These are phyloP conservation scores for Himalopsyche anomala DNA, from an alignment of 2,888 invertebrate species.

Conservation along the genomic window DNA sequence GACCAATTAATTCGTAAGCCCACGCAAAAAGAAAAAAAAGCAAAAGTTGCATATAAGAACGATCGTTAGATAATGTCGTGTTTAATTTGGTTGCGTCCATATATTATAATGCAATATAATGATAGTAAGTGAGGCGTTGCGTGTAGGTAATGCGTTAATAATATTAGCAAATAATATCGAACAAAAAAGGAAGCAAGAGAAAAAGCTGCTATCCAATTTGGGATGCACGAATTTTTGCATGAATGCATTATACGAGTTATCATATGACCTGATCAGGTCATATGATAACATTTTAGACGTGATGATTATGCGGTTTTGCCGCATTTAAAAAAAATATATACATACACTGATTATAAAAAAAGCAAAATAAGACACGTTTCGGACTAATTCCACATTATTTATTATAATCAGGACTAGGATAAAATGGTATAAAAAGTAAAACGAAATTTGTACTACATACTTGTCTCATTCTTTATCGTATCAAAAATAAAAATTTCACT, in stretches of 20 bases:
- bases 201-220: background rate
- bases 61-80: background rate
- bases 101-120: background rate
- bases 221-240: background rate
- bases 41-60: background rate
- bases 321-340: too few species aligned
- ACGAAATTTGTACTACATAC: too few species aligned
- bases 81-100: slow-evolving; percentile 9
- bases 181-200: background rate
- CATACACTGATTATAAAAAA: too few species aligned
- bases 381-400: too few species aligned
- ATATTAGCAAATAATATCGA: slow-evolving; percentile 17
- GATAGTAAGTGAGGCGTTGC: background rate
- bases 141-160: background rate
- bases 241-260: background rate
- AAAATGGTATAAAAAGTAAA: too few species aligned
- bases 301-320: too few species aligned
- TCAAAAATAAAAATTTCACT: too few species aligned
- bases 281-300: too few species aligned
- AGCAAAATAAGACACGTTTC: too few species aligned
- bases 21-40: slow-evolving; percentile 16
- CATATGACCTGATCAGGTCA: background rate
- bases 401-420: too few species aligned
- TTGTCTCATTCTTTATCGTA: too few species aligned
- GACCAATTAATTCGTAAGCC: background rate